A percentile compares a stretch with the other conserved stretches of the same genome.
Evolutionary conservation across 1,140 invertebrate species (phyloP).

Genomic region (Bombus sylvicola): DNA sequence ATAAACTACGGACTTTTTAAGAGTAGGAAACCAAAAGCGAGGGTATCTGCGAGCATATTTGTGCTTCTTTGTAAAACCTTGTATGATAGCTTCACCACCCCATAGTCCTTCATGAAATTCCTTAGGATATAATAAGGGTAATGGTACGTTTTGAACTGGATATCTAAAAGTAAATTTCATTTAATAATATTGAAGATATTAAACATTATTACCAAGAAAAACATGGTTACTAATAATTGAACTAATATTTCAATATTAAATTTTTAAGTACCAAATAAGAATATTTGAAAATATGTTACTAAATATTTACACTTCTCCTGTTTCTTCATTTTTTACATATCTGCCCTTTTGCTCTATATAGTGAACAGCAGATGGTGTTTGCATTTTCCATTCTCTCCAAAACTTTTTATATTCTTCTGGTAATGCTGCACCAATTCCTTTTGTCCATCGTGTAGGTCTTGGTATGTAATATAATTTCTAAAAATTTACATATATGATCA

Average conservation of each 20-base stretch:
- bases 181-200: not conserved
- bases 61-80: slow-evolving; percentile 91
- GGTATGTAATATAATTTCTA: slow-evolving; percentile 66
- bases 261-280: not conserved
- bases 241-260: not conserved
- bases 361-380: slow-evolving; percentile 91
- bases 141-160: slow-evolving; percentile 90
- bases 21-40: slow-evolving; percentile 93
- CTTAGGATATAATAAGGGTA: slow-evolving; percentile 90
- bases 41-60: slow-evolving; percentile 86
- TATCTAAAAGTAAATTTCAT: slow-evolving; percentile 74
- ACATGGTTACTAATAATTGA: not conserved
- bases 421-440: slow-evolving; percentile 86
- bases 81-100: slow-evolving; percentile 97
- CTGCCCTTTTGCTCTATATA: slow-evolving; percentile 90
- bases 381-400: slow-evolving; percentile 92
- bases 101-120: slow-evolving; percentile 95
- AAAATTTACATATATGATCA: not conserved
- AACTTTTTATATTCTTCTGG: slow-evolving; percentile 95
- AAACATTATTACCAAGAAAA: not conserved
- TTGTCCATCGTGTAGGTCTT: slow-evolving; percentile 82
- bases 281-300: slow-evolving; percentile 2
- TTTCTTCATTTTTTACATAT: slow-evolving; percentile 89
- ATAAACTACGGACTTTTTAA: slow-evolving; percentile 92
- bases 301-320: slow-evolving; percentile 86